Base-by-base conservation (phyloP, 64 coral and sea anemone species). In the Montipora efflorescens region DNA sequence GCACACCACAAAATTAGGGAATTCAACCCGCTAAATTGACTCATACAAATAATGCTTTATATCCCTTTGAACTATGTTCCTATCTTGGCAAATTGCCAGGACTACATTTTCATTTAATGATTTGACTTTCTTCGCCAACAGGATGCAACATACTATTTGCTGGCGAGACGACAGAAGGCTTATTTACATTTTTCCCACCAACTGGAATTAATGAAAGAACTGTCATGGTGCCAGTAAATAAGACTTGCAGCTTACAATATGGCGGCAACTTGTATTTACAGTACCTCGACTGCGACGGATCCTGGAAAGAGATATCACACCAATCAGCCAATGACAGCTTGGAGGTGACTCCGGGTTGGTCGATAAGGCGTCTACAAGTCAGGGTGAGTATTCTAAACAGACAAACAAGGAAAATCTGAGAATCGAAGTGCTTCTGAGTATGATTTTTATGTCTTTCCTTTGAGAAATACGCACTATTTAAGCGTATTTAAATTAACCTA, bases 181-280 rank as follows among this genome's bases (percentile, higher is more conserved):
- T 19, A 12, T 21, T 72, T n/a, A 23, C 0, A 1, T 71, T 86
- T 49, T 86, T 51, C 5, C 82, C 82, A 70, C 13, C 5, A 0
- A 1, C 44, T 49, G 5, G 7, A 20, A 18, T 6, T 8, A 8
- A 0, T 70, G 19, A 51, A 86, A 70, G 68, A 86, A 5, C 18
- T 5, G 44, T 86, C 66, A 12, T 4, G 7, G 64, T 86, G 0
- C 82, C 82, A 0, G 8, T 0, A 2, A 86, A 86, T 64, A 67
- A 70, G n/a, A 86, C 43, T 2, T 86, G 82, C 11, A 50, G 62
- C 45, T 70, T 86, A 15, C n/a, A 71, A 45, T 86, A 48, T 71
- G 62, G 44, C 21, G 18, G 11, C 18, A 20, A 71, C 12, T 19
- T 86, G 4, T 86, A 49, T 50, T 18, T 71, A 5, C 82, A 86